Conservation (phyloP, 2,888 invertebrate species). For the Netelia fuscicornis region DNA sequence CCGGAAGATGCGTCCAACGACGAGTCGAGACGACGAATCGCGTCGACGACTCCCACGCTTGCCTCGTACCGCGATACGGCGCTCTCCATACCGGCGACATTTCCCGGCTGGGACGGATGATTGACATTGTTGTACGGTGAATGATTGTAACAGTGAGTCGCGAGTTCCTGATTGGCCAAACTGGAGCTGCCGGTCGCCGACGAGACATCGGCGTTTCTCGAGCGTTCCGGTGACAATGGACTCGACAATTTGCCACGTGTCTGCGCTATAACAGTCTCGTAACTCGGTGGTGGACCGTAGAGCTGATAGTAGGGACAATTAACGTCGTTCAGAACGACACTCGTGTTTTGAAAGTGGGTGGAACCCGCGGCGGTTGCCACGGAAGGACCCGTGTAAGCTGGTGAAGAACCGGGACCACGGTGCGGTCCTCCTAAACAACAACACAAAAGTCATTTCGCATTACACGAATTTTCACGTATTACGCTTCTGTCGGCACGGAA, state of each 20-base stretch:
- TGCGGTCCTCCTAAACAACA: slow-evolving; percentile 78
- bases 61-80: slow-evolving; percentile 70
- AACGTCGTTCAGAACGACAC: slow-evolving; percentile 81
- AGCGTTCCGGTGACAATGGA: slow-evolving; percentile 78
- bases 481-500: slow-evolving; percentile 26
- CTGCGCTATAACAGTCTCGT: slow-evolving; percentile 85
- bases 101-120: slow-evolving; percentile 66
- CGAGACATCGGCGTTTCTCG: slow-evolving; percentile 60
- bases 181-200: slow-evolving; percentile 58
- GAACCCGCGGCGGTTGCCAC: slow-evolving; percentile 78
- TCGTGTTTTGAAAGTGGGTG: slow-evolving; percentile 82
- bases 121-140: slow-evolving; percentile 69
- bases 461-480: not conserved
- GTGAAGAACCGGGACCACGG: slow-evolving; percentile 75
- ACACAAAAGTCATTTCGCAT: not conserved
- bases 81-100: slow-evolving; percentile 50
- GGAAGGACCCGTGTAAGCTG: slow-evolving; percentile 74
- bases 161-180: slow-evolving; percentile 69
- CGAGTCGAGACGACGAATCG: slow-evolving; percentile 44
- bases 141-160: slow-evolving; percentile 76
- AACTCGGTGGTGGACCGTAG: slow-evolving; percentile 86
- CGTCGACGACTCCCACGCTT: slow-evolving; percentile 61
- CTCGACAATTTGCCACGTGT: slow-evolving; percentile 80
- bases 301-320: slow-evolving; percentile 85
- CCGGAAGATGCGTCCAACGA: slow-evolving; percentile 51